Conservation (phyloP, 2,888 invertebrate genomes). For the Hyposoter dolosus region DNA sequence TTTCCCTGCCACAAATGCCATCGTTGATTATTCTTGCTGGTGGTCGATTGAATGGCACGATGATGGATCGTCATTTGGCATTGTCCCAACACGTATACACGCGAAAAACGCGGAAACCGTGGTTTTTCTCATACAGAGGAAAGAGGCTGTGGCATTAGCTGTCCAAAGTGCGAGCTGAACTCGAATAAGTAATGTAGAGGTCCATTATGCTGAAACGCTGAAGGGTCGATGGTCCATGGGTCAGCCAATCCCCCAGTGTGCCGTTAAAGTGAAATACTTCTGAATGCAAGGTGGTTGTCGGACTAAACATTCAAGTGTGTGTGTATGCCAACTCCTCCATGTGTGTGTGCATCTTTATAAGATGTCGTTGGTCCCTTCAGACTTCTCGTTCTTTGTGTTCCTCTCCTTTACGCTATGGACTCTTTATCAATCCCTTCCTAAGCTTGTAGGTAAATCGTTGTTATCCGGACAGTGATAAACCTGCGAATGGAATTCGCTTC, state of each 20-base stretch:
- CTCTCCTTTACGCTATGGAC: slow-evolving; percentile 51
- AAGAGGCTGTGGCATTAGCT: slow-evolving; percentile 22
- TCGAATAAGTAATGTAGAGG: slow-evolving; percentile 84
- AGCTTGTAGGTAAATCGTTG: slow-evolving; percentile 84
- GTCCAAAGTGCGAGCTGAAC: slow-evolving; percentile 76
- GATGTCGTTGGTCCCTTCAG: slow-evolving; percentile 55
- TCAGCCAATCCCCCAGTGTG: slow-evolving; percentile 84
- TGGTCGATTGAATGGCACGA: slow-evolving; percentile 25
- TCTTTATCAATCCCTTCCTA: slow-evolving; percentile 70
- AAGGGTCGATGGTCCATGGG: slow-evolving; percentile 81
- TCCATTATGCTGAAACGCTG: slow-evolving; percentile 84
- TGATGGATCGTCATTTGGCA: slow-evolving; percentile 31
- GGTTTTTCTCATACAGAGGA: slow-evolving; percentile 38
- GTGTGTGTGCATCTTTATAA: slow-evolving; percentile 45
- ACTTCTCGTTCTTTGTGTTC: slow-evolving; percentile 31
- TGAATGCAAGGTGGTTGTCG: slow-evolving; percentile 84
- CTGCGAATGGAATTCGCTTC: slow-evolving; percentile 83
- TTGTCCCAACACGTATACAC: slow-evolving; percentile 16
- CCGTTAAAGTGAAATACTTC: slow-evolving; percentile 85
- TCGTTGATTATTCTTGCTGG: not conserved
- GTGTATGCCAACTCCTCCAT: slow-evolving; percentile 9
- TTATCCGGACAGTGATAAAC: slow-evolving; percentile 85
- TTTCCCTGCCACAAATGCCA: not conserved
- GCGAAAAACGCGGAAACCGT: slow-evolving; percentile 58
- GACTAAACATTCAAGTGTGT: slow-evolving; percentile 68